Conservation (phyloP, 1,140 invertebrate genomes). For the Mactra quadrangularis region DNA sequence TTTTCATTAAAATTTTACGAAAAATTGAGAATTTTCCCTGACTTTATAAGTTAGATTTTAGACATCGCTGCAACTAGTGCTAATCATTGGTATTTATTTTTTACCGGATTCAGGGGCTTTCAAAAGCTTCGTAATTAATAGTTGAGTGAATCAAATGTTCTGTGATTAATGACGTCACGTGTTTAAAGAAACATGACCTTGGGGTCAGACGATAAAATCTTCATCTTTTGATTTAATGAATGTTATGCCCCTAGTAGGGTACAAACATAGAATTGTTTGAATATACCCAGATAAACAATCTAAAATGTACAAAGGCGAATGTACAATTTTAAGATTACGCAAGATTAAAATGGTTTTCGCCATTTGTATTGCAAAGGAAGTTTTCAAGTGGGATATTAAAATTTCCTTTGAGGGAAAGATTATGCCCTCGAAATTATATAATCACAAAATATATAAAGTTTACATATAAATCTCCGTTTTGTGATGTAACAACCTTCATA, state of each 20-base stretch:
- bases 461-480: no score
- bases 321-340: constrained; percentile 52
- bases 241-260: constrained; percentile 39
- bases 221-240: constrained; percentile 62
- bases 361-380: constrained; percentile 49
- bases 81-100: constrained; percentile 40
- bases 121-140: constrained; percentile 43
- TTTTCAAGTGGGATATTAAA: constrained; percentile 21
- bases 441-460: constrained; percentile 2
- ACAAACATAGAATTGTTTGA: constrained; percentile 61
- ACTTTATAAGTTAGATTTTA: constrained; percentile 15
- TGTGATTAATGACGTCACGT: constrained; percentile 61
- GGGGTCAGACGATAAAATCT: constrained; percentile 58
- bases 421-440: constrained; percentile 7
- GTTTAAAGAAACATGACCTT: constrained; percentile 61
- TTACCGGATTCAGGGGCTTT: constrained; percentile 35
- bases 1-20: neutral
- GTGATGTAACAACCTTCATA: no score
- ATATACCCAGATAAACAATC: constrained; percentile 50
- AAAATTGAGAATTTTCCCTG: neutral
- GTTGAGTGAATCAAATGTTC: constrained; percentile 52
- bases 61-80: constrained; percentile 2
- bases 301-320: constrained; percentile 53
- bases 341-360: constrained; percentile 52
- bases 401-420: constrained; percentile 15